phyloP scores from a whole-genome alignment of 2,888 invertebrate genomes.

The Eugnorisma glareosa region DNA sequence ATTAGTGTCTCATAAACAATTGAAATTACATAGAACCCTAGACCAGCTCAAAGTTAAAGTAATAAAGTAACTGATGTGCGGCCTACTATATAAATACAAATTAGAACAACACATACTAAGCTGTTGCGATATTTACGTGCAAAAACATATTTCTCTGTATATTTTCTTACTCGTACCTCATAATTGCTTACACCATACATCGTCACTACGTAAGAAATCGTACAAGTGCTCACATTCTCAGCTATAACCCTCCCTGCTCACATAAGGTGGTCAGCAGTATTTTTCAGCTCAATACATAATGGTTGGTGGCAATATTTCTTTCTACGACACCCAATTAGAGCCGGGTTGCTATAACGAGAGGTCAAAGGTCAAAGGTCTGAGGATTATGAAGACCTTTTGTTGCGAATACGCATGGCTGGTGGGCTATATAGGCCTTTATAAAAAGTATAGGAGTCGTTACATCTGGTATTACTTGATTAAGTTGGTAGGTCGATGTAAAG shows the following conservation, averaged over 20 bases:
- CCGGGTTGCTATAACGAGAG: slow-evolving; percentile 71
- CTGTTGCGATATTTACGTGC: too few species aligned
- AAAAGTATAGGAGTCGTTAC: slow-evolving; percentile 12
- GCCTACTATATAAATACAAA: neutral
- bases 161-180: slow-evolving; percentile 14
- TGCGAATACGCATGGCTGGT: slow-evolving; percentile 44
- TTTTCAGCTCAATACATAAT: slow-evolving; percentile 60
- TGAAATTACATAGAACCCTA: neutral
- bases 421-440: neutral
- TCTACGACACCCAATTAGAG: slow-evolving; percentile 68
- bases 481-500: neutral
- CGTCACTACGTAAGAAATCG: slow-evolving; percentile 11
- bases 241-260: slow-evolving; percentile 11
- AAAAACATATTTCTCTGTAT: neutral
- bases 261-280: slow-evolving; percentile 55
- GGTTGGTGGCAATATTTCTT: slow-evolving; percentile 66
- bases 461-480: slow-evolving; percentile 16
- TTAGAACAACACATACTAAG: neutral
- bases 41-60: neutral
- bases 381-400: slow-evolving; percentile 65
- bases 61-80: neutral
- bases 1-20: neutral
- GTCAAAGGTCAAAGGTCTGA: slow-evolving; percentile 59
- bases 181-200: slow-evolving; percentile 26
- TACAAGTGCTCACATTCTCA: slow-evolving; percentile 16